These are phyloP conservation scores for Calosoma granatense DNA, from an alignment of 1,140 invertebrate species.

Conservation along the genomic window DNA sequence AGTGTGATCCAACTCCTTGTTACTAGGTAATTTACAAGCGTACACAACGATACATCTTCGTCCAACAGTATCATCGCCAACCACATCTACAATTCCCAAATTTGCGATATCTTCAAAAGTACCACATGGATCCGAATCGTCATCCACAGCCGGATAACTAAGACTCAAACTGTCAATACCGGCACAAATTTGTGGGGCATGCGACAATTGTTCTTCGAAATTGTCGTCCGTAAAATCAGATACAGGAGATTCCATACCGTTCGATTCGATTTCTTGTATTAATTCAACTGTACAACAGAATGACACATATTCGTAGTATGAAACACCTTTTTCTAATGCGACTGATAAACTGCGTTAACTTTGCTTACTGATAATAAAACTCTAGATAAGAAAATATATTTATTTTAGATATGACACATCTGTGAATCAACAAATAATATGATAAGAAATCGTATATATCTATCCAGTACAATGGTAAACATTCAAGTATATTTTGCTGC, in stretches of 20 bases:
- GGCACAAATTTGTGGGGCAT: constrained; percentile 32
- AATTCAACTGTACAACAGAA: constrained; percentile 26
- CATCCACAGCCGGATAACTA: constrained; percentile 36
- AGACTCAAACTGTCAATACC: constrained; percentile 27
- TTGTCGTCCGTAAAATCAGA: constrained; percentile 62
- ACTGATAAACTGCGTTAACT: too few species aligned
- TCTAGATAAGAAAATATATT: constrained; percentile 1
- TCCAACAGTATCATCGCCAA: constrained; percentile 82
- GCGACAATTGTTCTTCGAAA: constrained; percentile 81
- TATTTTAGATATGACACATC: not conserved
- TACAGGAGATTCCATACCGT: constrained; percentile 30
- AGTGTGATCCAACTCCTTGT: constrained; percentile 72
- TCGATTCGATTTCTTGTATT: constrained; percentile 29
- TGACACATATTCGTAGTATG: too few species aligned
- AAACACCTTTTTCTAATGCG: too few species aligned
- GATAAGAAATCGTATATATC: too few species aligned
- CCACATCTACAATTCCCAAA: constrained; percentile 80
- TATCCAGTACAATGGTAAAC: too few species aligned
- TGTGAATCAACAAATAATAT: not conserved
- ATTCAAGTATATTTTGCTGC: too few species aligned
- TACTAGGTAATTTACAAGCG: constrained; percentile 84
- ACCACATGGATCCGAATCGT: constrained; percentile 45
- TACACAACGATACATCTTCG: constrained; percentile 92
- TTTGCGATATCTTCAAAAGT: constrained; percentile 67
- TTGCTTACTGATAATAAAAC: too few species aligned